A percentile compares a stretch with the other conserved stretches of the same genome.
These are phyloP conservation scores for Therioaphis trifolii DNA, from an alignment of 2,888 invertebrate species.

Conservation along the genomic window DNA sequence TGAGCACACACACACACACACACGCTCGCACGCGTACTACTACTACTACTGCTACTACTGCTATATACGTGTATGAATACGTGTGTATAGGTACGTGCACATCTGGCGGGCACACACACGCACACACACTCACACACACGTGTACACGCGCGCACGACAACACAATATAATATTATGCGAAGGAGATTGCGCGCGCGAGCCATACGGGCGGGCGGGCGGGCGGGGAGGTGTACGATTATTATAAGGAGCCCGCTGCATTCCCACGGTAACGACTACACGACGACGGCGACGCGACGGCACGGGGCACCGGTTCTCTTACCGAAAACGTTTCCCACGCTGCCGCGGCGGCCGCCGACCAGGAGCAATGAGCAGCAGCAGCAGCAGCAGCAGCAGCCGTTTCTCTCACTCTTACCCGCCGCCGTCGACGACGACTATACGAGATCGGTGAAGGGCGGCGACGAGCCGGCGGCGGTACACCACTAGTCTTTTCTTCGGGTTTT, in stretches of 20 bases:
- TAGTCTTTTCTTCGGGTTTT: slow-evolving; percentile 2
- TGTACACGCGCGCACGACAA: not conserved
- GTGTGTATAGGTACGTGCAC: not conserved
- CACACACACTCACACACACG: slow-evolving; percentile 9
- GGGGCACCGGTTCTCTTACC: slow-evolving; percentile 52
- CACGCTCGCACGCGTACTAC: not conserved
- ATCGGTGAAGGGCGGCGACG: not conserved
- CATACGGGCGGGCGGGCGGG: not conserved
- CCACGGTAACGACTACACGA: slow-evolving; percentile 63
- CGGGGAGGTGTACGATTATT: slow-evolving; percentile 59
- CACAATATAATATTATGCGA: slow-evolving; percentile 32
- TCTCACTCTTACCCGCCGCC: slow-evolving; percentile 67
- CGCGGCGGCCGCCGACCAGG: slow-evolving; percentile 51
- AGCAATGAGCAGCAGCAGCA: slow-evolving; percentile 35
- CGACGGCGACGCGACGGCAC: slow-evolving; percentile 57
- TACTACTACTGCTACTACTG: too few species aligned
- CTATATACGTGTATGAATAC: too few species aligned
- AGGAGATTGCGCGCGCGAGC: slow-evolving; percentile 43
- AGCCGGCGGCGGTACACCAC: slow-evolving; percentile 24
- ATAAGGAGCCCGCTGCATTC: slow-evolving; percentile 65
- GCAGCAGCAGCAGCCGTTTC: slow-evolving; percentile 26
- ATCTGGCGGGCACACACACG: slow-evolving; percentile 23
- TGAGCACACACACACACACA: slow-evolving; percentile 5
- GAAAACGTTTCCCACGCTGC: slow-evolving; percentile 59
- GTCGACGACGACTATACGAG: not conserved